These are phyloP conservation scores for Pantherophis guttatus DNA, from an alignment of 2,113 vertebrate species.

Conservation along the genomic window DNA sequence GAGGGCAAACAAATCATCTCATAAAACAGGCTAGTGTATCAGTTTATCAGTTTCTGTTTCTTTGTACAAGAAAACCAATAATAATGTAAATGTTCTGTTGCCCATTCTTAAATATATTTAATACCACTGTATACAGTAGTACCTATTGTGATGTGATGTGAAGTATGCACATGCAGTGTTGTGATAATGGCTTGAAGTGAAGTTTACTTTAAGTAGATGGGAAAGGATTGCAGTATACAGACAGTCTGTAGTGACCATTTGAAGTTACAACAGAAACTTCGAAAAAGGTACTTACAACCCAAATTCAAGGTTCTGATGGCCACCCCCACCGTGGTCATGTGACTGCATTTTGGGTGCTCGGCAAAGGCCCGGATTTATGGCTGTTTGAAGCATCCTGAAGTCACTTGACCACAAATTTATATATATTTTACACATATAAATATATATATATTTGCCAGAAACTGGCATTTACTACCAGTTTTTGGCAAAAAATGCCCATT, in stretches of 20 bases:
- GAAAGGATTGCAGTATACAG: not conserved
- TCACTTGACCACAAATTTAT: not conserved
- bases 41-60: not conserved
- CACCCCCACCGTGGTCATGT: not conserved
- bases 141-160: not conserved
- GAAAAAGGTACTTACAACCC: not conserved
- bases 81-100: not conserved
- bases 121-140: not conserved
- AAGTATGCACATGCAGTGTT: not conserved
- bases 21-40: not conserved
- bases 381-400: not conserved
- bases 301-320: not conserved
- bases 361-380: not conserved
- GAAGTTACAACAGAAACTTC: not conserved
- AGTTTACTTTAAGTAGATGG: not conserved
- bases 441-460: not conserved
- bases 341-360: not conserved
- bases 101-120: not conserved
- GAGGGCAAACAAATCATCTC: slow-evolving; percentile 7
- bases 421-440: not conserved
- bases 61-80: not conserved
- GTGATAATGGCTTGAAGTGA: not conserved
- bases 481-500: not conserved
- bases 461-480: not conserved
- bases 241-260: not conserved